A percentile compares a stretch with the other conserved stretches of the same genome.
These are phyloP conservation scores for Callithrix jacchus DNA, from an alignment of 2,113 vertebrate species.

Conservation along the genomic window DNA sequence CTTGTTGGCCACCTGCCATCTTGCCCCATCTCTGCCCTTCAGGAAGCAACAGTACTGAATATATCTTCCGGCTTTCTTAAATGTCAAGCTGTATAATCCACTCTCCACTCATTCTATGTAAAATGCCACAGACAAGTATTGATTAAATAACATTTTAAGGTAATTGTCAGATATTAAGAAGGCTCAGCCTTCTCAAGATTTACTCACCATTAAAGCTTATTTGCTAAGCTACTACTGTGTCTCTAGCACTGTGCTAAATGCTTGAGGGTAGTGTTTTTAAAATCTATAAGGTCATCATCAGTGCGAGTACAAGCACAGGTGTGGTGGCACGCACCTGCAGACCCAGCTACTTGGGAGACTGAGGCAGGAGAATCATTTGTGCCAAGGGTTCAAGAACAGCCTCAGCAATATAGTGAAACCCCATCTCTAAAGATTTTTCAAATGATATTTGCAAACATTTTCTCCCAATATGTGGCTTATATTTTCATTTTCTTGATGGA, in stretches of 20 bases:
- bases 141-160: slow-evolving; percentile 5
- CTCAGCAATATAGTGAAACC: not conserved
- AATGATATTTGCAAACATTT: not conserved
- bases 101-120: not conserved
- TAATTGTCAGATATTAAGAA: not conserved
- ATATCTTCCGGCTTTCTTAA: not conserved
- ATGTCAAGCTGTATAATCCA: not conserved
- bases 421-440: no score
- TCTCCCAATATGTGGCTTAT: not conserved
- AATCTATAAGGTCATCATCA: not conserved
- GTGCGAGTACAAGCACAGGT: not conserved
- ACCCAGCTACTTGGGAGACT: not conserved
- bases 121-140: not conserved
- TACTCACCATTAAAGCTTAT: slow-evolving; percentile 1
- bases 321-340: not conserved
- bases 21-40: not conserved
- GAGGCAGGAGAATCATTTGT: not conserved
- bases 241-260: not conserved
- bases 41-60: not conserved
- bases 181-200: not conserved
- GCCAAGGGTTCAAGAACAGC: not conserved
- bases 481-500: not conserved
- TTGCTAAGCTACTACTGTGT: not conserved
- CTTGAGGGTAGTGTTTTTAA: not conserved
- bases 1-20: not conserved